These are phyloP conservation scores for Karalla daura DNA, from an alignment of 2,797 vertebrate genomes.

Conservation along the genomic window DNA sequence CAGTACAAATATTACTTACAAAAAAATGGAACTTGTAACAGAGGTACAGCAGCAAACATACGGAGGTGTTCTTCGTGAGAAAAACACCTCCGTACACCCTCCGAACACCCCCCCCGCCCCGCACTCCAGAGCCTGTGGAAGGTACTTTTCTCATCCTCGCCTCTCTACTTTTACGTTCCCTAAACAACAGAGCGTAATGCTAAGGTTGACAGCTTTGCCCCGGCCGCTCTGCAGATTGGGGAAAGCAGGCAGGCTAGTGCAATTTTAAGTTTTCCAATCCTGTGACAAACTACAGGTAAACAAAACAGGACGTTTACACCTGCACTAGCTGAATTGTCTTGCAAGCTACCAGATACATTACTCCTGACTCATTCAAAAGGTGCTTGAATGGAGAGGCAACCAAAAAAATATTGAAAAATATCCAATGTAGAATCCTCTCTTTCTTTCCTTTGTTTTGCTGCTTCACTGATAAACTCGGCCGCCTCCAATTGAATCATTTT, in stretches of 20 bases:
- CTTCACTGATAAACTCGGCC: background rate
- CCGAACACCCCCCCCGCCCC: background rate
- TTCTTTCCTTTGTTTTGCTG: background rate
- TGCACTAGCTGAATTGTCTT: background rate
- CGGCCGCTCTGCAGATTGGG: background rate
- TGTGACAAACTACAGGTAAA: background rate
- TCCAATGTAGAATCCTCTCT: background rate
- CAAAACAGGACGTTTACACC: constrained; percentile 1
- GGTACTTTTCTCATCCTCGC: background rate
- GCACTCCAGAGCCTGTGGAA: background rate
- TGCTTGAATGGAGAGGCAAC: constrained; percentile 31
- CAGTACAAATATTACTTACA: constrained; percentile 30
- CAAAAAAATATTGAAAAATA: constrained; percentile 6
- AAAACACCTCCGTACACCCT: too few species aligned
- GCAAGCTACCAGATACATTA: background rate
- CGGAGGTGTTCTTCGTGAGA: constrained; percentile 58
- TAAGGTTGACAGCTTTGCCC: background rate
- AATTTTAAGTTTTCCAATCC: background rate
- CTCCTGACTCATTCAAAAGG: background rate
- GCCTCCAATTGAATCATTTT: background rate
- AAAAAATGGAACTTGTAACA: constrained; percentile 41
- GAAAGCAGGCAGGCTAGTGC: background rate
- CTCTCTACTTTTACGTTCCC: background rate
- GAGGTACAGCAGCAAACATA: constrained; percentile 68
- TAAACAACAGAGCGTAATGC: background rate